Conservation (phyloP, 2,888 invertebrate genomes). For the Cremastinae sp. region DNA sequence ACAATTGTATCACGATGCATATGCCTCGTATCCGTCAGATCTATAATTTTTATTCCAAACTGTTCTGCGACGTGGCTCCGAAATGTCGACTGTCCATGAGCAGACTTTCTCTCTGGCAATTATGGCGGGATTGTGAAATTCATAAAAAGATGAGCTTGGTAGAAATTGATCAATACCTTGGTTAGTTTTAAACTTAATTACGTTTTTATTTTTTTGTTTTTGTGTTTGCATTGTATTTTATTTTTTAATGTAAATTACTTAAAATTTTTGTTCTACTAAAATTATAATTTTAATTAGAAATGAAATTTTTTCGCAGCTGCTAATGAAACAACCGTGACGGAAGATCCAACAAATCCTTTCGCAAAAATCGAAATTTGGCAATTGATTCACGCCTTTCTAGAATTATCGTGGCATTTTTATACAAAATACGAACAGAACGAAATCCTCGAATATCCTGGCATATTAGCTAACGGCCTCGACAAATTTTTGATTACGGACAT, state of each 20-base stretch:
- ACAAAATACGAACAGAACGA: constrained; percentile 77
- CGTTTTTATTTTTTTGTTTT: not conserved
- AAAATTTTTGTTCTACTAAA: no score
- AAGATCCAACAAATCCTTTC: constrained; percentile 82
- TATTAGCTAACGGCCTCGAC: constrained; percentile 81
- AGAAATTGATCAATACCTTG: constrained; percentile 81
- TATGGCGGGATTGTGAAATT: constrained; percentile 83
- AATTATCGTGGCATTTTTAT: constrained; percentile 81
- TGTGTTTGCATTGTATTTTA: not conserved
- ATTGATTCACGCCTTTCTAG: constrained; percentile 82
- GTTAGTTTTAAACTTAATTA: constrained; percentile 64
- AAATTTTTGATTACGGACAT: constrained; percentile 81
- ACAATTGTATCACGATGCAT: constrained; percentile 80
- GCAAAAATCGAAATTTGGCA: constrained; percentile 85
- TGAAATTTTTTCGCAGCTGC: constrained; percentile 47
- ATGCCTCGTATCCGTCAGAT: constrained; percentile 81
- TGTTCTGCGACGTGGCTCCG: constrained; percentile 58
- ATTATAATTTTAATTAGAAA: no score
- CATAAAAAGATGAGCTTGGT: constrained; percentile 81
- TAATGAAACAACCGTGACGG: constrained; percentile 72
- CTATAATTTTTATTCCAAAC: constrained; percentile 81
- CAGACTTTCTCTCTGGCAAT: constrained; percentile 83
- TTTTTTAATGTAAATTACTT: no score
- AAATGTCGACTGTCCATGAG: constrained; percentile 74
- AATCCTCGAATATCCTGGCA: constrained; percentile 79